A percentile compares a stretch with the other conserved stretches of the same genome.
These are phyloP conservation scores for Trachelipus rathkii DNA, from an alignment of 1,140 invertebrate species.

Conservation along the genomic window DNA sequence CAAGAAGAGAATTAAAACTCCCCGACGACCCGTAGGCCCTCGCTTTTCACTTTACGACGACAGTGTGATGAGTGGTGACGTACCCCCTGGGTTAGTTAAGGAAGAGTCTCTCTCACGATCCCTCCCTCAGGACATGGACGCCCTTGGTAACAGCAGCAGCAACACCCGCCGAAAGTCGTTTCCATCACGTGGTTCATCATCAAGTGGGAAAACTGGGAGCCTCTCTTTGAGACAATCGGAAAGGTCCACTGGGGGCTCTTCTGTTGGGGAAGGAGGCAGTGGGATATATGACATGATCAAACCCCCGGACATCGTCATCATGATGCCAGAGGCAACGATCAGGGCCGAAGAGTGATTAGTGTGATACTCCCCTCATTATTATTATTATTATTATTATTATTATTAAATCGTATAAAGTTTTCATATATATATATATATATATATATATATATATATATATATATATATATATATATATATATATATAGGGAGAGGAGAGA, in stretches of 20 bases:
- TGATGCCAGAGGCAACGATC: too few species aligned
- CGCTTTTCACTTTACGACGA: constrained; percentile 80
- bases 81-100: not conserved
- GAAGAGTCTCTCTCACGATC: constrained; percentile 1
- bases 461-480: too few species aligned
- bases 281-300: not conserved
- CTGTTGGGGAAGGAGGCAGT: not conserved
- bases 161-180: not conserved
- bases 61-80: constrained; percentile 63
- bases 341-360: too few species aligned
- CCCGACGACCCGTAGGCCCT: constrained; percentile 68
- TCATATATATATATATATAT: too few species aligned
- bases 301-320: too few species aligned
- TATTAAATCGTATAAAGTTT: too few species aligned
- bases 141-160: not conserved
- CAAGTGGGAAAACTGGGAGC: not conserved
- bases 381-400: too few species aligned
- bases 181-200: not conserved
- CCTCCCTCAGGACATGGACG: constrained; percentile 1
- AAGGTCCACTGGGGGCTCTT: not conserved
- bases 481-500: too few species aligned
- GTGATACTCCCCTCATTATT: too few species aligned
- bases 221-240: not conserved
- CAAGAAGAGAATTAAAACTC: constrained; percentile 71
- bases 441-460: too few species aligned